These are phyloP conservation scores for Halcyon malimbica DNA, from an alignment of 2,113 vertebrate genomes.

Conservation along the genomic window DNA sequence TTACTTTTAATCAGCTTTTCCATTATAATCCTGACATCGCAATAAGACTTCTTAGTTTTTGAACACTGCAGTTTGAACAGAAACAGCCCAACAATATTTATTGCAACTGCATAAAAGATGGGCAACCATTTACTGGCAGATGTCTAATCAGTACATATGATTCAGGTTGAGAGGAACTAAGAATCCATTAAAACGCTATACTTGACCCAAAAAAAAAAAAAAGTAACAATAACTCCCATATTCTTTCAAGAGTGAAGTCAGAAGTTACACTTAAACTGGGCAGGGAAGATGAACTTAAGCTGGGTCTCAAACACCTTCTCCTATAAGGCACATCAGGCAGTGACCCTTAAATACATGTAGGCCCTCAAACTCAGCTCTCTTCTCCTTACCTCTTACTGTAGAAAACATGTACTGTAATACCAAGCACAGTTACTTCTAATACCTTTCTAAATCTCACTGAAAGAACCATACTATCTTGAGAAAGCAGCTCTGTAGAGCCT, in stretches of 20 bases:
- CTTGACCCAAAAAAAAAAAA: not conserved
- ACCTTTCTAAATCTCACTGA: not conserved
- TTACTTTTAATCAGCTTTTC: not conserved
- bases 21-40: not conserved
- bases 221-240: not conserved
- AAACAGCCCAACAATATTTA: not conserved
- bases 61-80: not conserved
- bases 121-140: not conserved
- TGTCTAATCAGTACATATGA: not conserved
- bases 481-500: not conserved
- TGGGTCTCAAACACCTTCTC: not conserved
- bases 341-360: not conserved
- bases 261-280: not conserved
- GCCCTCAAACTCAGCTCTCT: not conserved
- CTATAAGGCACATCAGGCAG: not conserved
- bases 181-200: not conserved
- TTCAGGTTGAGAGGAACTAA: not conserved
- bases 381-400: not conserved
- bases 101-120: not conserved
- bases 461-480: not conserved
- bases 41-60: not conserved
- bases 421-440: not conserved
- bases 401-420: not conserved
- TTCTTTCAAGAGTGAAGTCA: not conserved
- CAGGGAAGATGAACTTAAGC: not conserved